Base-by-base conservation (phyloP, 2,888 invertebrate genomes). In the Carcina quercana region DNA sequence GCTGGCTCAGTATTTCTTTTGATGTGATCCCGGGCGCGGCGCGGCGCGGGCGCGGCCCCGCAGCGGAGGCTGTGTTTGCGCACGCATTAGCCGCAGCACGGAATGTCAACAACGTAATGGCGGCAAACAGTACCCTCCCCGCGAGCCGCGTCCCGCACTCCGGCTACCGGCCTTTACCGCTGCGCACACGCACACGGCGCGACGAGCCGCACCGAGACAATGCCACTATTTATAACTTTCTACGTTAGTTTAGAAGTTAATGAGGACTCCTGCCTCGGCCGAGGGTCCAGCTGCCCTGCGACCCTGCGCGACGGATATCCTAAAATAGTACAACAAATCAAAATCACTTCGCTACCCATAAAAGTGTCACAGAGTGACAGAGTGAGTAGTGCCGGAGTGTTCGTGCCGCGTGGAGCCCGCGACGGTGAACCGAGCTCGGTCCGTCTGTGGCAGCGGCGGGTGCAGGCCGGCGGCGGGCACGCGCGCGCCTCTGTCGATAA, bases 41-140 rank as follows among this genome's bases (percentile, higher is more conserved):
- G 27, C 8, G 8, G 27, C n/a, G 27, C 11, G 25, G 4, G 25
- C 30, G 25, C 15, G 25, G 13, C 17, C 29, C 10, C 25, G 2
- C 14, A 8, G 15, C 17, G 10, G 29, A 15, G 13, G 15, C 13
- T 8, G 25, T 78, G 72, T 80, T 80, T 79, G 75, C 74, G 56
- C 67, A 76, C 79, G 78, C 80, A 78, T 80, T 82, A 82, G 74
- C 62, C 61, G 64, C 50, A 51, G 59, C 63, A 59, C 59, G 51
- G 49, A 53, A 53, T 58, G 75, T 72, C 68, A 78, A 78, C 69
- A 79, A 43, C 57, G 68, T 75, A 74, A 78, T 79, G 79, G 78
- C 71, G 59, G 73, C 71, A 79, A 80, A 80, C 69, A 78, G 35
- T 30, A 38, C 47, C 44, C 40, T 45, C 54, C 24, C 40, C 42